Conservation (phyloP, 2,888 invertebrate species). For the Drosophila stalkeri region DNA sequence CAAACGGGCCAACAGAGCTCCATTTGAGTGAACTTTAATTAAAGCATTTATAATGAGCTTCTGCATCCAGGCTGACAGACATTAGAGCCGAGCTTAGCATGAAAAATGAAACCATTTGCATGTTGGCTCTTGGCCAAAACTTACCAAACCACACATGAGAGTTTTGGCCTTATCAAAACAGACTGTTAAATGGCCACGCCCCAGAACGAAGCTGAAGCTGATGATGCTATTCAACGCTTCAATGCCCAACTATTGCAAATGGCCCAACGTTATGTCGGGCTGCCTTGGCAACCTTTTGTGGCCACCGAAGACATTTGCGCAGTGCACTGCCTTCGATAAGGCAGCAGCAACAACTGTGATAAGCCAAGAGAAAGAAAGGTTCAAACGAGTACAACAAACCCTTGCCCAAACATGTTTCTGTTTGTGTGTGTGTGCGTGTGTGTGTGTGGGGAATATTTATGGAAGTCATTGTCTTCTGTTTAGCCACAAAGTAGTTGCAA, state of each 20-base stretch:
- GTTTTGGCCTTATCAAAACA: background rate
- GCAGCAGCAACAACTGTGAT: conserved; percentile 31
- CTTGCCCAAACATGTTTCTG: background rate
- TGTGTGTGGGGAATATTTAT: conserved; percentile 48
- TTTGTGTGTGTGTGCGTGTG: background rate
- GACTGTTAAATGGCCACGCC: conserved; percentile 26
- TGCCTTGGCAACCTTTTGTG: conserved; percentile 39
- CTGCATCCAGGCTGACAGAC: background rate
- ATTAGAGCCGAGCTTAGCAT: background rate
- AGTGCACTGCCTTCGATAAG: conserved; percentile 68
- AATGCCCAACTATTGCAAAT: conserved; percentile 28
- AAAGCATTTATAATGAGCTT: background rate
- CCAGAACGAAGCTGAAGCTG: conserved; percentile 9
- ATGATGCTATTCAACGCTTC: conserved; percentile 19
- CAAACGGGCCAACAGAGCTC: background rate
- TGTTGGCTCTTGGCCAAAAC: conserved; percentile 13
- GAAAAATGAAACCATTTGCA: conserved; percentile 13
- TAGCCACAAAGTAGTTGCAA: conserved; percentile 66
- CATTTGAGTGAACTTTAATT: background rate
- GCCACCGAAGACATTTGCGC: conserved; percentile 56
- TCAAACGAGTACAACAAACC: conserved; percentile 49
- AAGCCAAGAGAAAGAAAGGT: conserved; percentile 52
- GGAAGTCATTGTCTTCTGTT: conserved; percentile 66
- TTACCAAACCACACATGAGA: background rate
- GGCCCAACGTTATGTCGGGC: conserved; percentile 36